A percentile compares a stretch with the other conserved stretches of the same genome.
Evolutionary conservation across 2,113 vertebrate genomes (phyloP).

Genomic region (Sinocyclocheilus maitianheensis): DNA sequence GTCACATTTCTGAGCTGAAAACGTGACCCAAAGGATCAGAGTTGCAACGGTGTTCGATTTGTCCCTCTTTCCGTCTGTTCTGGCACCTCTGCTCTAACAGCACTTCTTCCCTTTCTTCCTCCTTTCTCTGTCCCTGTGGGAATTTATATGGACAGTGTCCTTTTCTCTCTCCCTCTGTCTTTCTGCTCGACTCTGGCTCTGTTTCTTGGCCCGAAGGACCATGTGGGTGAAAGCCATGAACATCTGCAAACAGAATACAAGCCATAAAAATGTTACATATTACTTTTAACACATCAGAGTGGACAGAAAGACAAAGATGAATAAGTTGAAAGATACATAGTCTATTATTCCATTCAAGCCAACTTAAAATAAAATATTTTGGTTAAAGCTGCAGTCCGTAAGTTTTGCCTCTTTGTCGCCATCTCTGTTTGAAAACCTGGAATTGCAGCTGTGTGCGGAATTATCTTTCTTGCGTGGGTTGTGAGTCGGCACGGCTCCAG

Average conservation of each 20-base stretch:
- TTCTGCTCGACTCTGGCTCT: slow-evolving; percentile 75
- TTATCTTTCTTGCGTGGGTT: no score
- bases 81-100: slow-evolving; percentile 66
- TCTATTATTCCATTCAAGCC: no score
- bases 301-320: not conserved
- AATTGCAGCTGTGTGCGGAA: no score
- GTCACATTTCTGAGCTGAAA: not conserved
- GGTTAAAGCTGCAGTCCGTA: no score
- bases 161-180: slow-evolving; percentile 74
- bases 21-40: not conserved
- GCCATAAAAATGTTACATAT: not conserved
- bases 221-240: slow-evolving; percentile 82
- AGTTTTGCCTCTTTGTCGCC: no score
- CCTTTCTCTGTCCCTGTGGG: slow-evolving; percentile 76
- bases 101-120: slow-evolving; percentile 80
- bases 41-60: slow-evolving; percentile 16
- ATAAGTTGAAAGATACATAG: not conserved
- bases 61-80: not conserved
- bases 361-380: no score
- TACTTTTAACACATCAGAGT: not conserved
- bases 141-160: slow-evolving; percentile 80
- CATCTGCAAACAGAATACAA: slow-evolving; percentile 72
- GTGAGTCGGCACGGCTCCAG: no score
- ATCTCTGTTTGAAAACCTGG: no score
- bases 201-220: slow-evolving; percentile 81